phyloP scores from a whole-genome alignment of 2,888 invertebrate species.

The Ennomos erosarius region DNA sequence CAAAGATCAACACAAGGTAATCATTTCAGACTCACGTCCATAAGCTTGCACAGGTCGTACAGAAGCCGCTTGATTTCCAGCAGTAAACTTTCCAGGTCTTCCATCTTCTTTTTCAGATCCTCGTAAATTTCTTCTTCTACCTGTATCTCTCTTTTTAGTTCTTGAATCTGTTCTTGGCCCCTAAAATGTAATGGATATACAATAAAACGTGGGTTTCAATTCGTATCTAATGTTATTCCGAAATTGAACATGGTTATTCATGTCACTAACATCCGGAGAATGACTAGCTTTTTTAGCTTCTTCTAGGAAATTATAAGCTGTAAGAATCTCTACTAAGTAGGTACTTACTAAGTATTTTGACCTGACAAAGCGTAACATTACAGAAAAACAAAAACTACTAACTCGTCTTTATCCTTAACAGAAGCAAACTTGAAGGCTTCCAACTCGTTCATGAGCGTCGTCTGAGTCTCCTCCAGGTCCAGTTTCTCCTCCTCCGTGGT shows the following conservation, averaged over 20 bases:
- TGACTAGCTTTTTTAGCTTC: no score
- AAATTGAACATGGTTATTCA: no score
- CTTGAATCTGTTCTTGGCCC: conserved; percentile 89
- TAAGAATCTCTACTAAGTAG: not conserved
- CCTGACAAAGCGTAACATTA: no score
- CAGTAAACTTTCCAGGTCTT: conserved; percentile 69
- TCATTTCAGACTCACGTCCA: conserved; percentile 72
- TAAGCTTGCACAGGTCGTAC: conserved; percentile 73
- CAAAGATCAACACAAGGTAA: not conserved
- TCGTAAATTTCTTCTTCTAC: conserved; percentile 67
- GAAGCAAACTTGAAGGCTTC: conserved; percentile 92
- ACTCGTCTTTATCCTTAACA: conserved; percentile 93
- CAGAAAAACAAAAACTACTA: no score
- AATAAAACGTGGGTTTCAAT: not conserved
- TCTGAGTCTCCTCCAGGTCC: conserved; percentile 87
- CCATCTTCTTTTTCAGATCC: conserved; percentile 62
- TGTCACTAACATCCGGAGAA: no score
- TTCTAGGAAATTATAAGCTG: no score
- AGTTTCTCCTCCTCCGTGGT: conserved; percentile 91
- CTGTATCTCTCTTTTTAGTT: conserved; percentile 86
- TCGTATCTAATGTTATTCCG: no score
- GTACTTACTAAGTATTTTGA: conserved; percentile 43
- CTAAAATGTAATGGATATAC: conserved; percentile 69
- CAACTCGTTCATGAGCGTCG: conserved; percentile 87
- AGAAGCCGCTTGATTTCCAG: conserved; percentile 75